Conservation (phyloP, 2,888 invertebrate genomes). For the Lissocephala sabroskyi region DNA sequence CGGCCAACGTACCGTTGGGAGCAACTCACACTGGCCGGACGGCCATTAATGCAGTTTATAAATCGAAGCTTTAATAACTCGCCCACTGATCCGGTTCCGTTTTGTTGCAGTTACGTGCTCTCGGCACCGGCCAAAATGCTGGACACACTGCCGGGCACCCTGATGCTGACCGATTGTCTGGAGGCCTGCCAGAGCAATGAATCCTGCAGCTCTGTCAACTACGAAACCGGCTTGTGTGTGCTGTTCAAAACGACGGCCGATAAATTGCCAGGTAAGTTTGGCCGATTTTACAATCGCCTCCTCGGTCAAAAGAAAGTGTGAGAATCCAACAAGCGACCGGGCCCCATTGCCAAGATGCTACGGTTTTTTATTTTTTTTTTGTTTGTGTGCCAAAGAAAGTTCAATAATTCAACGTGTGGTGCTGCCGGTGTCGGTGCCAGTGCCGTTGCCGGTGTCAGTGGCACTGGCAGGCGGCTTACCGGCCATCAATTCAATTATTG, state of each 20-base stretch:
- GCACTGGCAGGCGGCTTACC: constrained; percentile 23
- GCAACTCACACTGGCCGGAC: no score
- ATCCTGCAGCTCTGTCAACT: constrained; percentile 93
- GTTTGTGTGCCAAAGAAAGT: constrained; percentile 61
- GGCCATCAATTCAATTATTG: constrained; percentile 55
- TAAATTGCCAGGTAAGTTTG: constrained; percentile 85
- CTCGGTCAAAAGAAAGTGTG: constrained; percentile 45
- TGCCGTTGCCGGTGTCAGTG: constrained; percentile 1
- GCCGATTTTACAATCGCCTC: background rate
- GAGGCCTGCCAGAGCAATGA: constrained; percentile 94
- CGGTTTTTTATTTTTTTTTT: no score
- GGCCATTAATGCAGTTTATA: no score
- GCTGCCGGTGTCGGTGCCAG: constrained; percentile 1
- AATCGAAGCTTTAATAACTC: background rate
- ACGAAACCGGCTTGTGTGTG: constrained; percentile 95
- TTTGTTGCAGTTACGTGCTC: constrained; percentile 84
- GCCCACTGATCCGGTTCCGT: background rate
- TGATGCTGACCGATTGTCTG: constrained; percentile 95
- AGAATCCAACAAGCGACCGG: constrained; percentile 31
- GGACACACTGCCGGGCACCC: constrained; percentile 91
- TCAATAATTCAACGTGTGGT: constrained; percentile 48
- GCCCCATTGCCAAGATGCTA: no score
- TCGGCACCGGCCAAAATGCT: constrained; percentile 91
- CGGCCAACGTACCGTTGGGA: constrained; percentile 1
- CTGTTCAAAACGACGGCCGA: constrained; percentile 93